phyloP scores from a whole-genome alignment of 2,797 vertebrate genomes.

The Chromobotia macracanthus region DNA sequence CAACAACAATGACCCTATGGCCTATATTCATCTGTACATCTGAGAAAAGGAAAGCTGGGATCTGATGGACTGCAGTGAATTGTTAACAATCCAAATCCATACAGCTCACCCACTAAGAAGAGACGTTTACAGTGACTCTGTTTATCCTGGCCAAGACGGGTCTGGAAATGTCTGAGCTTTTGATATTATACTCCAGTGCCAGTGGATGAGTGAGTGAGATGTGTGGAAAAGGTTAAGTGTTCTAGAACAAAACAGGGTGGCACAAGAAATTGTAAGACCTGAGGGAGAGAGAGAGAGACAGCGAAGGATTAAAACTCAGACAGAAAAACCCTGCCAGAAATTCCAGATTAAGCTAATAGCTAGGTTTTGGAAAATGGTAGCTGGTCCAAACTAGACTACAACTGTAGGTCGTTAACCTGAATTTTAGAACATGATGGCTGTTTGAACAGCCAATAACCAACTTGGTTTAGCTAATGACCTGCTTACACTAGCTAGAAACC shows the following conservation, averaged over 20 bases:
- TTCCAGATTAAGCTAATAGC: too few relatives aligned
- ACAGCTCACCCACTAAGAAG: constrained; percentile 15
- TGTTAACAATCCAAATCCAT: constrained; percentile 32
- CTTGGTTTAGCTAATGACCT: constrained; percentile 33
- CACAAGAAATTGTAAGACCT: constrained; percentile 19
- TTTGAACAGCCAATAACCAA: constrained; percentile 41
- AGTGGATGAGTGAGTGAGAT: not conserved
- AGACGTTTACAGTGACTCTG: constrained; percentile 20
- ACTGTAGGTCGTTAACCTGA: too few relatives aligned
- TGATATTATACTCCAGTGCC: constrained; percentile 33
- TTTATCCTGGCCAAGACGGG: constrained; percentile 16
- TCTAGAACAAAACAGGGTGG: constrained; percentile 1
- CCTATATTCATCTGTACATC: constrained; percentile 22
- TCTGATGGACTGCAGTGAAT: constrained; percentile 28
- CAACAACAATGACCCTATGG: constrained; percentile 13
- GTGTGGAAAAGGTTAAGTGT: constrained; percentile 1
- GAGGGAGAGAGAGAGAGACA: not conserved
- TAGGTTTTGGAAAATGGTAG: too few relatives aligned
- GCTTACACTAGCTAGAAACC: not conserved
- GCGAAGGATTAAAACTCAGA: constrained; percentile 10
- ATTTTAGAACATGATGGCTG: too few relatives aligned
- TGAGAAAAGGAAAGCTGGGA: constrained; percentile 3
- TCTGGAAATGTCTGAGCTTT: constrained; percentile 17
- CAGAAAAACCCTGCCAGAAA: constrained; percentile 12
- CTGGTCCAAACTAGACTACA: too few relatives aligned